Conservation (phyloP, 2,888 invertebrate genomes). For the Pediacus dermestoides region DNA sequence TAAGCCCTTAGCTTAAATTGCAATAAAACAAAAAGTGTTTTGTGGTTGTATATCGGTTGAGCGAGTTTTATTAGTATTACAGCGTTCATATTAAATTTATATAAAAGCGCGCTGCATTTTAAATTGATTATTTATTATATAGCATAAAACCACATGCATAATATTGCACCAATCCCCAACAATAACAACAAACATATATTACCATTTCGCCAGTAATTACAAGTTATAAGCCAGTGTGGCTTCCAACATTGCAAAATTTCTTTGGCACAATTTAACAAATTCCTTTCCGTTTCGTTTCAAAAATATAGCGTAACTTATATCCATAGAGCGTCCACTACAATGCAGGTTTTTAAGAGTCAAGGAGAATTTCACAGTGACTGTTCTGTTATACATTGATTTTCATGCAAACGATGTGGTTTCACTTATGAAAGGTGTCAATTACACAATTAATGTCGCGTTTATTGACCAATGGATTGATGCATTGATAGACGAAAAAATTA, state of each 20-base stretch:
- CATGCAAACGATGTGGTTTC: not conserved
- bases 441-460: no score
- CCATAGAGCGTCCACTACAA: no score
- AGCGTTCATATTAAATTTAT: not conserved
- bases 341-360: constrained; percentile 1
- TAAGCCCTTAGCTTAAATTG: no score
- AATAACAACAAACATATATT: not conserved
- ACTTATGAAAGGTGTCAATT: not conserved
- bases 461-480: not conserved
- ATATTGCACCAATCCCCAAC: not conserved
- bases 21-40: no score
- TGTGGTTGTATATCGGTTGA: constrained; percentile 2
- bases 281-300: no score
- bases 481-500: not conserved
- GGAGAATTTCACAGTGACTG: constrained; percentile 2
- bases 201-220: not conserved
- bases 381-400: not conserved
- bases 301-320: no score
- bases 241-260: not conserved
- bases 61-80: not conserved
- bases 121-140: constrained; percentile 1
- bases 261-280: no score
- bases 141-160: constrained; percentile 1
- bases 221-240: no score
- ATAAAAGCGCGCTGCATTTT: no score